Conservation (phyloP, 2,888 invertebrate genomes). For the Amaurobius ferox region DNA sequence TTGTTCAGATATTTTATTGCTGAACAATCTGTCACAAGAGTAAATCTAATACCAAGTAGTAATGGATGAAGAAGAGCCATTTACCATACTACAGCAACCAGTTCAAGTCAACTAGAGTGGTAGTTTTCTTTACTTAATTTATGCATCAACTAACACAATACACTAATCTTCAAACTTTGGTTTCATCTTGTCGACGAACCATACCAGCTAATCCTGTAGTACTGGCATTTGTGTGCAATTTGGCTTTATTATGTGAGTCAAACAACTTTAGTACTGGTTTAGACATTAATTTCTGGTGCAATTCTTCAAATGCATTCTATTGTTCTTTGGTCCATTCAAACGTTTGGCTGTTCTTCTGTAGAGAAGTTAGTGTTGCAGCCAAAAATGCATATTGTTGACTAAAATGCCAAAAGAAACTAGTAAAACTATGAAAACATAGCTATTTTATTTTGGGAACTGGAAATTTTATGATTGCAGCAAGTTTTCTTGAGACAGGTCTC, state of each 20-base stretch:
- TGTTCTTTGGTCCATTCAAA: too few species aligned
- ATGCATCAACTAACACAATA: neutral
- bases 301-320: too few species aligned
- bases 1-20: constrained; percentile 11
- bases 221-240: neutral
- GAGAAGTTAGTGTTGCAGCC: too few species aligned
- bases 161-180: neutral
- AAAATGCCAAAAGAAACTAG: too few species aligned
- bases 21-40: constrained; percentile 3
- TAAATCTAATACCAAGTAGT: neutral
- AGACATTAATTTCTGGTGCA: too few species aligned
- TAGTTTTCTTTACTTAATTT: neutral
- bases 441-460: neutral
- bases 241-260: neutral
- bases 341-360: too few species aligned
- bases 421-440: too few species aligned
- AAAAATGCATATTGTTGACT: too few species aligned
- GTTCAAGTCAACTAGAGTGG: neutral
- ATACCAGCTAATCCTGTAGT: too few species aligned
- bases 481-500: neutral
- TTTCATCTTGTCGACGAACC: too few species aligned
- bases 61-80: neutral
- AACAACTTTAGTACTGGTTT: too few species aligned
- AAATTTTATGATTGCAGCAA: neutral
- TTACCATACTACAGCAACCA: constrained; percentile 19